A percentile compares a stretch with the other conserved stretches of the same genome.
phyloP scores from a whole-genome alignment of 2,113 vertebrate species.

The Hydrochoerus hydrochaeris region DNA sequence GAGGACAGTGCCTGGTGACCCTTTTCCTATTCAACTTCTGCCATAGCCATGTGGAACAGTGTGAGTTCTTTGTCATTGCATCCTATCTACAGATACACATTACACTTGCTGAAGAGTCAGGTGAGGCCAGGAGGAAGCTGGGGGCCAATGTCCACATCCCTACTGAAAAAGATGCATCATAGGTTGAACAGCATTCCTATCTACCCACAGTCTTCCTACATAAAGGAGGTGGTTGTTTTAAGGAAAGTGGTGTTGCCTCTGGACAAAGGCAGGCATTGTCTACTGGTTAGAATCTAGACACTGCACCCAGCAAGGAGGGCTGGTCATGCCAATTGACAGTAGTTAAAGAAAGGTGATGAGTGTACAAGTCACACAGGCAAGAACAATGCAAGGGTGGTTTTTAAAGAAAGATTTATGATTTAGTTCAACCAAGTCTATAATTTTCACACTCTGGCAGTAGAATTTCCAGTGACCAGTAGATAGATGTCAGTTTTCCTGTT shows the following conservation, averaged over 20 bases:
- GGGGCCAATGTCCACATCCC: neutral
- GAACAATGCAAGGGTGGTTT: neutral
- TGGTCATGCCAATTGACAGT: neutral
- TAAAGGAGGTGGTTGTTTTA: neutral
- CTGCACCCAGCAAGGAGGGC: neutral
- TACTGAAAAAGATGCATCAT: neutral
- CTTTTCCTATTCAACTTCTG: neutral
- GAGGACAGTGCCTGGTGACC: neutral
- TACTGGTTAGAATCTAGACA: neutral
- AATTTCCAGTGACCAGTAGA: neutral
- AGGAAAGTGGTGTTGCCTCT: neutral
- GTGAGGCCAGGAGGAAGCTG: neutral
- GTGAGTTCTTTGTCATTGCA: neutral
- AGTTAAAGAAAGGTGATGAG: neutral
- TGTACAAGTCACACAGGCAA: neutral
- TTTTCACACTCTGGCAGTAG: neutral
- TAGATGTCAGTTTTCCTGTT: neutral
- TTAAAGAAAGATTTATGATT: neutral
- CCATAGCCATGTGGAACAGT: neutral
- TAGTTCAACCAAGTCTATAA: neutral
- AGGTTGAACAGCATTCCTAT: neutral
- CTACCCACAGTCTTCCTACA: constrained; percentile 8
- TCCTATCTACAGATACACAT: neutral
- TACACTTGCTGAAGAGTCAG: neutral
- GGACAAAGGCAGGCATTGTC: neutral